Evolutionary conservation across 2,888 invertebrate genomes (phyloP).

Genomic region (Eupithecia insigniata): DNA sequence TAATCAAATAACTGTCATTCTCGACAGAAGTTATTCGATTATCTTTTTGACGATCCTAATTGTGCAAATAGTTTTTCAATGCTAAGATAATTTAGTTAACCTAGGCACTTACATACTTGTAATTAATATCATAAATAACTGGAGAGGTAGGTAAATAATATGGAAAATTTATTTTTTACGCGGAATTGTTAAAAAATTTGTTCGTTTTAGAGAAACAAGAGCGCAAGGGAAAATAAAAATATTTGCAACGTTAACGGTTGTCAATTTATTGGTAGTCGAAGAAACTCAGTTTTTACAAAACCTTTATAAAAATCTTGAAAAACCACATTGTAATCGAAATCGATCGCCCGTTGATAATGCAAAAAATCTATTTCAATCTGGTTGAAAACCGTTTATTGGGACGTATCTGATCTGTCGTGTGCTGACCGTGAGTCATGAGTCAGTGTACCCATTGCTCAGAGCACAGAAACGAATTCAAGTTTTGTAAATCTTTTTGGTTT

Average conservation of each 20-base stretch:
- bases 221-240: background rate
- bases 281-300: background rate
- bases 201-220: background rate
- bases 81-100: background rate
- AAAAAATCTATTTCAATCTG: conserved; percentile 40
- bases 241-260: background rate
- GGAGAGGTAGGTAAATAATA: too few species aligned
- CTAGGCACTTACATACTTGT: too few species aligned
- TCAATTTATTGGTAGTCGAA: background rate
- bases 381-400: conserved; percentile 40
- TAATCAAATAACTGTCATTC: too few species aligned
- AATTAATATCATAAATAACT: background rate
- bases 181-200: background rate
- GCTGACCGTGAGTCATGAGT: conserved; percentile 48
- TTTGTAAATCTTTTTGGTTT: conserved; percentile 23
- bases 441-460: conserved; percentile 48
- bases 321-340: conserved; percentile 26
- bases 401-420: conserved; percentile 42
- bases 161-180: background rate
- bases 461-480: conserved; percentile 17
- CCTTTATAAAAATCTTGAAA: background rate
- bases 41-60: background rate
- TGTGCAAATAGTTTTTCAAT: background rate
- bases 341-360: conserved; percentile 32
- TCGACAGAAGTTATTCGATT: too few species aligned